Percentiles rank a stretch among this genome's conserved stretches.
Conservation (phyloP, 2,888 invertebrate species). For the Apodemia hepburni region DNA sequence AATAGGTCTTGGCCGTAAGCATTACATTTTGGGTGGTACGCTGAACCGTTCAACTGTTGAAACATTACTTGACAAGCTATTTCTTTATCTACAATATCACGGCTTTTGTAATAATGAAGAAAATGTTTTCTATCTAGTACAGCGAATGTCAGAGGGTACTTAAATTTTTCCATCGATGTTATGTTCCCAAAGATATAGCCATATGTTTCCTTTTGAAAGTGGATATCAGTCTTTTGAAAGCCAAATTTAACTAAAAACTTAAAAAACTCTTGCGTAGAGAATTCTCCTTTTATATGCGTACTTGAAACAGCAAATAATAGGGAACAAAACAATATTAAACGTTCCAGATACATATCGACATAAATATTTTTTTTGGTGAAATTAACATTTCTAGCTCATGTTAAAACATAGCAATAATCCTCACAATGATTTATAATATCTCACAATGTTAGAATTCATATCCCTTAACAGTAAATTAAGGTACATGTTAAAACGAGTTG, state of each 20-base stretch:
- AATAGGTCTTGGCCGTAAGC: slow-evolving; percentile 87
- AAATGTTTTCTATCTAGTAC: slow-evolving; percentile 94
- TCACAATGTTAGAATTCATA: neutral
- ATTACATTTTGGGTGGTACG: slow-evolving; percentile 92
- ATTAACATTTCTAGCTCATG: slow-evolving; percentile 29
- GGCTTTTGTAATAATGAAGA: slow-evolving; percentile 93
- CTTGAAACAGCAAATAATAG: slow-evolving; percentile 47
- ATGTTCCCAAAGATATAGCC: slow-evolving; percentile 98
- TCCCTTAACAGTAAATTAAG: too few relatives aligned
- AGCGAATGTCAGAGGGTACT: slow-evolving; percentile 89
- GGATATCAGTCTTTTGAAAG: slow-evolving; percentile 96
- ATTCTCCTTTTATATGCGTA: slow-evolving; percentile 65
- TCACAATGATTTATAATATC: neutral
- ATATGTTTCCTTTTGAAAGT: slow-evolving; percentile 91
- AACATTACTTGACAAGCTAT: slow-evolving; percentile 93
- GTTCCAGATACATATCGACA: slow-evolving; percentile 55
- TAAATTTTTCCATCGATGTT: slow-evolving; percentile 84
- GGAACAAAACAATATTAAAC: slow-evolving; percentile 46
- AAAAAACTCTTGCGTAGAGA: slow-evolving; percentile 85
- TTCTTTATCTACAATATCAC: slow-evolving; percentile 81
- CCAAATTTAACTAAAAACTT: slow-evolving; percentile 97
- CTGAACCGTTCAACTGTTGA: slow-evolving; percentile 87
- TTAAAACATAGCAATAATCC: neutral
- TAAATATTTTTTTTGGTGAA: slow-evolving; percentile 26
- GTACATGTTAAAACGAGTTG: too few relatives aligned